Evolutionary conservation across 2,797 vertebrate genomes (phyloP), one percentile per base, ranked within the genome.

Genomic region (Pipistrellus nathusii): DNA sequence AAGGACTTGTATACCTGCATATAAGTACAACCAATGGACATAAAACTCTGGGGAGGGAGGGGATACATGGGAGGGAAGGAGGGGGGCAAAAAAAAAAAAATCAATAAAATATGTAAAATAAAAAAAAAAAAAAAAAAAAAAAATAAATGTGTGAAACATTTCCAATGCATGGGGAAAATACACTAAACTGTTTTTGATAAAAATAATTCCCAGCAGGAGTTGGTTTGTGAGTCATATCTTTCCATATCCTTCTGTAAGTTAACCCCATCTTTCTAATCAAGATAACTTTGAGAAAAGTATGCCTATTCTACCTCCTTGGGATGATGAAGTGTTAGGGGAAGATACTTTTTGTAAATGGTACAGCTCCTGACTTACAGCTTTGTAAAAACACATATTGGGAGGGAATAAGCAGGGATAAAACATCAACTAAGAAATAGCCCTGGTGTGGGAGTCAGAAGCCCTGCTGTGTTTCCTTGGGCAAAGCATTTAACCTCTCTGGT

Each of bases 71-170:
- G n/a, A n/a, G n/a, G n/a, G n/a, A n/a, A n/a, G n/a, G n/a, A n/a
- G n/a, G n/a, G n/a, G n/a, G n/a, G n/a, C n/a, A n/a, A n/a, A n/a
- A n/a, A n/a, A n/a, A n/a, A n/a, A n/a, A n/a, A n/a, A n/a, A n/a
- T n/a, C n/a, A n/a, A n/a, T n/a, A n/a, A n/a, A n/a, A n/a, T n/a
- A n/a, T n/a, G n/a, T n/a, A n/a, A n/a, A n/a, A n/a, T n/a, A n/a
- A n/a, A n/a, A n/a, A n/a, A n/a, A n/a, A n/a, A n/a, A n/a, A n/a
- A n/a, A n/a, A n/a, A n/a, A n/a, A n/a, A n/a, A n/a, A n/a, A n/a
- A n/a, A n/a, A n/a, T 76, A 93, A 94, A 75, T 44, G 53, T 94
- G n/a, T 77, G 73, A 66, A 68, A 88, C 66, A 76, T 57, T 71
- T 57, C 84, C 27, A 44, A 85, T 66, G 35, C 20, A 44, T 21